Percentiles rank a stretch among this genome's conserved stretches.
Evolutionary conservation across 2,797 vertebrate genomes (phyloP).

Genomic region (Chrysolophus pictus): DNA sequence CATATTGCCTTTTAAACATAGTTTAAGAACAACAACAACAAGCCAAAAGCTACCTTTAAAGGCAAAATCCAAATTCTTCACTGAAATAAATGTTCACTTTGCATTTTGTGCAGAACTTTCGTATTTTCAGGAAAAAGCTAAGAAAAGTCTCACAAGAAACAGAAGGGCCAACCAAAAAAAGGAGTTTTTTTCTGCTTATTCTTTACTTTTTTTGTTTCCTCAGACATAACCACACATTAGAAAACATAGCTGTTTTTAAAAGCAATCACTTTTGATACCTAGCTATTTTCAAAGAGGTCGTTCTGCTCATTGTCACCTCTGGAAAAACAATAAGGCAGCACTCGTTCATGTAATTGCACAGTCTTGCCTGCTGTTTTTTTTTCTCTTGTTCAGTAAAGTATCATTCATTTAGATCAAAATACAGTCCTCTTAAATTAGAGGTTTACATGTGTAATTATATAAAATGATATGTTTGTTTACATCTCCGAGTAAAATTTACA

Average conservation of each 20-base stretch:
- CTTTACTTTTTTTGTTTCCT: not conserved
- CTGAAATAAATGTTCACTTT: slow-evolving; percentile 52
- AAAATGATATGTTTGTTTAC: slow-evolving; percentile 79
- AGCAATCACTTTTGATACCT: slow-evolving; percentile 41
- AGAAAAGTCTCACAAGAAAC: slow-evolving; percentile 1
- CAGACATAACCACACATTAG: not conserved
- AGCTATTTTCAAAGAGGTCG: slow-evolving; percentile 24
- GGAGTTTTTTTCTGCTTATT: not conserved
- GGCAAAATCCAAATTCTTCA: slow-evolving; percentile 9
- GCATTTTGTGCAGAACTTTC: slow-evolving; percentile 57
- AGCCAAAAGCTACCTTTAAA: slow-evolving; percentile 42
- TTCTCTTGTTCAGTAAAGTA: slow-evolving; percentile 44
- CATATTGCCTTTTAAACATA: slow-evolving; percentile 59
- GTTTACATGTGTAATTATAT: slow-evolving; percentile 75
- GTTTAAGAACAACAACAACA: slow-evolving; percentile 11
- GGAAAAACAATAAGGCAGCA: slow-evolving; percentile 67
- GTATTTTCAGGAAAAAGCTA: slow-evolving; percentile 60
- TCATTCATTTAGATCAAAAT: slow-evolving; percentile 67
- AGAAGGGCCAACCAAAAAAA: slow-evolving; percentile 14
- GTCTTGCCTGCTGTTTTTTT: slow-evolving; percentile 31
- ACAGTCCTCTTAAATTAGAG: slow-evolving; percentile 67
- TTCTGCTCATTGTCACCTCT: slow-evolving; percentile 56
- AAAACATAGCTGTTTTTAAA: slow-evolving; percentile 16
- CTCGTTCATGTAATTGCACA: slow-evolving; percentile 56
- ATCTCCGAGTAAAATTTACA: slow-evolving; percentile 64